phyloP scores from a whole-genome alignment of 2,797 vertebrate genomes.

The Acipenser oxyrinchus region DNA sequence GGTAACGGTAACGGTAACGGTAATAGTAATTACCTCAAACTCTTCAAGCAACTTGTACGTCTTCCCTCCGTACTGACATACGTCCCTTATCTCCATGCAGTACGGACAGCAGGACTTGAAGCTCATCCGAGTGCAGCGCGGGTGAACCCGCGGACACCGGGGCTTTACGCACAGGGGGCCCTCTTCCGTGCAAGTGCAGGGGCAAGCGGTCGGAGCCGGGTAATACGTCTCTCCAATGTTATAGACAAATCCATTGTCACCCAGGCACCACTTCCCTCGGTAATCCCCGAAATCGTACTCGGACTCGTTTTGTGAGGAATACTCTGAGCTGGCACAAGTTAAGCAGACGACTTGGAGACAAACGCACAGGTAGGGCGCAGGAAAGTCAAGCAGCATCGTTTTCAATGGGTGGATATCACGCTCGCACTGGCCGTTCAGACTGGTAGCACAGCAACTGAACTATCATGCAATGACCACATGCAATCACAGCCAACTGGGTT shows the following conservation, averaged over 20 bases:
- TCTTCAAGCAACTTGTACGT: constrained; percentile 60
- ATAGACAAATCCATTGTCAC: constrained; percentile 64
- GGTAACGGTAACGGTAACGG: neutral
- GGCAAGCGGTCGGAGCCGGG: constrained; percentile 55
- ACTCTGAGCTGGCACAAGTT: constrained; percentile 34
- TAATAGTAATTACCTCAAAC: constrained; percentile 53
- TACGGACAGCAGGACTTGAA: constrained; percentile 60
- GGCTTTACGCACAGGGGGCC: constrained; percentile 60
- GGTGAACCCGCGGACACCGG: constrained; percentile 60
- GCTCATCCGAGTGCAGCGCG: constrained; percentile 56
- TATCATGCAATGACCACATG: neutral
- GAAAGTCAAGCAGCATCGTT: constrained; percentile 32
- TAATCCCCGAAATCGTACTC: constrained; percentile 64
- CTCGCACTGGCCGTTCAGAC: neutral
- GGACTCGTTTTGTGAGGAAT: constrained; percentile 44
- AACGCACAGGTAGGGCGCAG: constrained; percentile 21
- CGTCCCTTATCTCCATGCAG: constrained; percentile 56
- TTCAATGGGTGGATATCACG: neutral
- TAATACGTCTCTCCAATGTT: constrained; percentile 57
- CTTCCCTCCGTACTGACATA: constrained; percentile 55
- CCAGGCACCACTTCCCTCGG: constrained; percentile 63
- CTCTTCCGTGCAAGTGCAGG: constrained; percentile 64
- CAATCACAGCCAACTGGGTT: neutral
- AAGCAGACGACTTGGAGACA: constrained; percentile 26
- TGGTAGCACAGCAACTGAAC: neutral